These are phyloP conservation scores for Caenorhabditis inopinata DNA, from an alignment of 1,140 invertebrate species.

Conservation along the genomic window DNA sequence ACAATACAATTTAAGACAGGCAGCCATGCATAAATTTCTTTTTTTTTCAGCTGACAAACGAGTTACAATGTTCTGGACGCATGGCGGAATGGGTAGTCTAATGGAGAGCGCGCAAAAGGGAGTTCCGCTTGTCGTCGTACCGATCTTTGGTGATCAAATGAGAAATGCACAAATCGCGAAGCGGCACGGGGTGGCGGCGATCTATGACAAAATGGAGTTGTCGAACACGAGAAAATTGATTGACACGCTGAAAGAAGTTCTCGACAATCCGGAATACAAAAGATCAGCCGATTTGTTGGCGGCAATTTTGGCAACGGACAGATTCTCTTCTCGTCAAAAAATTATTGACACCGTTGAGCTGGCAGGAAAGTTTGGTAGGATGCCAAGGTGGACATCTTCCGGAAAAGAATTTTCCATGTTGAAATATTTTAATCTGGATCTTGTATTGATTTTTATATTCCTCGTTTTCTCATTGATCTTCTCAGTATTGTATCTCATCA, in stretches of 20 bases:
- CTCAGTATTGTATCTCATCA: neutral
- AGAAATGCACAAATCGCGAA: constrained; percentile 44
- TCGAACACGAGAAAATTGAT: neutral
- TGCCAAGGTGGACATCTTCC: neutral
- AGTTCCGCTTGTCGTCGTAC: constrained; percentile 45
- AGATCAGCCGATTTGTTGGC: neutral
- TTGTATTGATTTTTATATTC: neutral
- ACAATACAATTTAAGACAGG: too few relatives aligned
- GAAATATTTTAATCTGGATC: constrained; percentile 25
- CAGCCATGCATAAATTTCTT: too few relatives aligned
- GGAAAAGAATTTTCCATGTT: neutral
- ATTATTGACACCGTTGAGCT: neutral
- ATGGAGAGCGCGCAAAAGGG: constrained; percentile 38
- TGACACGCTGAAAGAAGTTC: neutral
- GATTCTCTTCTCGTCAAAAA: neutral
- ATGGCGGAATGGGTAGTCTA: constrained; percentile 45
- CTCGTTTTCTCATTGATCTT: neutral
- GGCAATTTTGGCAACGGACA: neutral
- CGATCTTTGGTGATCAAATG: constrained; percentile 50
- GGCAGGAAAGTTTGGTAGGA: neutral
- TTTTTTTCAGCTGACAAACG: constrained; percentile 37
- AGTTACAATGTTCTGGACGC: constrained; percentile 46
- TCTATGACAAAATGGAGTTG: constrained; percentile 19
- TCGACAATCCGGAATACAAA: constrained; percentile 26
- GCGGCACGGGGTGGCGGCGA: neutral